These are phyloP conservation scores for Aptenodytes patagonicus DNA, from an alignment of 2,113 vertebrate genomes.

Conservation along the genomic window DNA sequence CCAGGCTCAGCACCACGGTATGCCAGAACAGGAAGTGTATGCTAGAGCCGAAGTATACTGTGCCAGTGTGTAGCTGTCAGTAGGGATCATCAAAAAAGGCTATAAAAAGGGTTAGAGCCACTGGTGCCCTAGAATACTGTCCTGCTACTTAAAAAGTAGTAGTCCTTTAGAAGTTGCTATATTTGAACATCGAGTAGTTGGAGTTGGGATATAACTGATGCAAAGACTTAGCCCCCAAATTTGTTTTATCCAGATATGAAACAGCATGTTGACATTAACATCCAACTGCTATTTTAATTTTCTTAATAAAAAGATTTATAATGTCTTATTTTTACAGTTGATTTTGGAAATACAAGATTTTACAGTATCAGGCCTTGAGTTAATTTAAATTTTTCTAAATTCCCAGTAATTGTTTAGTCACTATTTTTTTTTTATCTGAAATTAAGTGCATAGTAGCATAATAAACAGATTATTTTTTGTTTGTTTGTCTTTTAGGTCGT, in stretches of 20 bases:
- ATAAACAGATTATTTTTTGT: neutral
- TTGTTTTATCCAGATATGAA: neutral
- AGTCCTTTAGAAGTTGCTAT: neutral
- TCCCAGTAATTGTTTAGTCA: neutral
- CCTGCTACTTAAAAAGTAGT: neutral
- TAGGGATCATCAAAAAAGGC: neutral
- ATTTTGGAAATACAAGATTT: neutral
- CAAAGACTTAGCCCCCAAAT: neutral
- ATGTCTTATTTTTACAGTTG: neutral
- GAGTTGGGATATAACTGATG: neutral
- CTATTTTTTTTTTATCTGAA: neutral
- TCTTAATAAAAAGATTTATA: neutral
- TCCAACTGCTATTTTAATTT: neutral
- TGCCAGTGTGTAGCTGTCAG: neutral
- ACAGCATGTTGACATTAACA: neutral
- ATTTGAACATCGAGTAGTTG: neutral
- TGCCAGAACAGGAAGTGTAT: neutral
- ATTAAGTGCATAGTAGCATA: neutral
- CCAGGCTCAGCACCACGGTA: neutral
- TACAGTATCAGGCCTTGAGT: neutral
- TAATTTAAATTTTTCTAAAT: neutral
- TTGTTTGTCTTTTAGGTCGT: conserved; percentile 79
- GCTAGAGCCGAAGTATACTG: neutral
- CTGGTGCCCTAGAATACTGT: neutral
- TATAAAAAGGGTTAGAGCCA: neutral